Conservation (phyloP, 2,797 vertebrate genomes). For the Squalus acanthias region DNA sequence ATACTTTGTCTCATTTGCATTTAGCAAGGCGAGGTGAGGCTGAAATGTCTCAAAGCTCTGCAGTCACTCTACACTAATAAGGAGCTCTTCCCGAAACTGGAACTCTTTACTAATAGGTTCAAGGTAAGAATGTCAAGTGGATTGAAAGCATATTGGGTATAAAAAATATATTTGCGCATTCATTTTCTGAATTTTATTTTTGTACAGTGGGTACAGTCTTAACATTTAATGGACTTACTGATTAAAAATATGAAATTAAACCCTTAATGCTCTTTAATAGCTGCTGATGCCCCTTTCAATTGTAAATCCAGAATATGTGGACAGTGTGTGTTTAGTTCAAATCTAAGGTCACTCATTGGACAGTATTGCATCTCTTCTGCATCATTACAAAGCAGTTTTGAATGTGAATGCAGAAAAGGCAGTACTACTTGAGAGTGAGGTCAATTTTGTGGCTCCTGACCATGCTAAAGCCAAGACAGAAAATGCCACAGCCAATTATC, state of each 20-base stretch:
- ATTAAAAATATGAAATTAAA: not conserved
- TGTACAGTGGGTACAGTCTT: not conserved
- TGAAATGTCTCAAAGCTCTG: slow-evolving; percentile 97
- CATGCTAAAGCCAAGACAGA: not conserved
- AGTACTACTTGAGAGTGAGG: not conserved
- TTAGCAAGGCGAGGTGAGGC: slow-evolving; percentile 97
- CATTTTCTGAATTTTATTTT: not conserved
- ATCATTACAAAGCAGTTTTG: not conserved
- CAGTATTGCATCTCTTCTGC: not conserved
- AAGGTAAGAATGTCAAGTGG: slow-evolving; percentile 68
- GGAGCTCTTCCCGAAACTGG: slow-evolving; percentile 93
- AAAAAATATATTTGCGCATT: not conserved
- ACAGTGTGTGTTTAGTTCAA: not conserved
- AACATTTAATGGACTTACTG: not conserved
- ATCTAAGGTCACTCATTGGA: not conserved
- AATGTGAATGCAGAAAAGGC: not conserved
- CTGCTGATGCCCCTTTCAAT: not conserved
- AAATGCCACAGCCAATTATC: not conserved
- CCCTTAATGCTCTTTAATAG: not conserved
- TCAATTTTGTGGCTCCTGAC: not conserved
- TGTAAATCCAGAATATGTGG: not conserved
- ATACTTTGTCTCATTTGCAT: slow-evolving; percentile 48
- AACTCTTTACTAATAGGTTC: slow-evolving; percentile 96
- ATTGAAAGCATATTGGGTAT: not conserved
- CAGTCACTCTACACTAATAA: slow-evolving; percentile 97